These are phyloP conservation scores for Megaceryle torquata DNA, from an alignment of 2,113 vertebrate genomes.

Conservation along the genomic window DNA sequence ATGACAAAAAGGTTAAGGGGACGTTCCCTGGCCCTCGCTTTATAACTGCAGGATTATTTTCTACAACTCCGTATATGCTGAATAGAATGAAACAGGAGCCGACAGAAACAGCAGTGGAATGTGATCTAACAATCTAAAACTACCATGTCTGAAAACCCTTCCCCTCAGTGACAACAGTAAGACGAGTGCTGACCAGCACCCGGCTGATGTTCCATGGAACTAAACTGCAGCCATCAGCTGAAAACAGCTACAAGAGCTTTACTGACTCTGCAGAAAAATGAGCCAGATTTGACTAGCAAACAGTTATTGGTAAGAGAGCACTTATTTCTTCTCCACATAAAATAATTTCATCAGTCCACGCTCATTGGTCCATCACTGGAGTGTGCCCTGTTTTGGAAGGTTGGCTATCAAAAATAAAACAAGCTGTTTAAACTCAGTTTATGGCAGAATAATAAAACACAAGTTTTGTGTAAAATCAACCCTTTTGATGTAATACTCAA, in stretches of 20 bases:
- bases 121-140: neutral
- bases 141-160: neutral
- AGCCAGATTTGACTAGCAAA: neutral
- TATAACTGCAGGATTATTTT: neutral
- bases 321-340: neutral
- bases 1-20: neutral
- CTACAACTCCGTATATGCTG: neutral
- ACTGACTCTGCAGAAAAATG: neutral
- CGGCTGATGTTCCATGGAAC: neutral
- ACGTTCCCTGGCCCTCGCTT: neutral
- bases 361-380: neutral
- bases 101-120: neutral
- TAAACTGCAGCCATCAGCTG: conserved; percentile 29
- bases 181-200: neutral
- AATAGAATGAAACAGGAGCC: neutral
- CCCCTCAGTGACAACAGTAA: neutral
- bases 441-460: neutral
- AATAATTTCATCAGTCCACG: neutral
- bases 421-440: neutral
- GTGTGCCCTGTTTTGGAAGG: neutral
- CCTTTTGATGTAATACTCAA: neutral
- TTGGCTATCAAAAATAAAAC: neutral
- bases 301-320: neutral
- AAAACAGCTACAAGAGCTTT: neutral
- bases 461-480: neutral